Evolutionary conservation across 2,888 invertebrate genomes (phyloP).

Genomic region (Ichneumoninae sp.): DNA sequence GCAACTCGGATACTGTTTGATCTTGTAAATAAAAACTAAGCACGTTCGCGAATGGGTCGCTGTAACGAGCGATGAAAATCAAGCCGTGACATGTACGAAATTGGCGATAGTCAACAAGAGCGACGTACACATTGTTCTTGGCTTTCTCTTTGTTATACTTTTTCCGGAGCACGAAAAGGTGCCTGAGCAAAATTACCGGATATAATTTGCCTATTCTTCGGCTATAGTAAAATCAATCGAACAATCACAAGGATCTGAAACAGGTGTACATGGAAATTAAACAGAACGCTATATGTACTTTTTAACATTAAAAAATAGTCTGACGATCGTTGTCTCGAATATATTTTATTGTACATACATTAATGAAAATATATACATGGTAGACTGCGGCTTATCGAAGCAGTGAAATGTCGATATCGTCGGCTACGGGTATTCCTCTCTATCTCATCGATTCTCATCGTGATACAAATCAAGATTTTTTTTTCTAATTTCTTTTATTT

Average conservation of each 20-base stretch:
- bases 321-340: conserved; percentile 65
- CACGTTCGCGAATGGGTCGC: conserved; percentile 20
- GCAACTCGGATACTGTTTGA: conserved; percentile 3
- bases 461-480: conserved; percentile 18
- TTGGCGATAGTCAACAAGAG: conserved; percentile 32
- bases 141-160: conserved; percentile 6
- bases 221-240: background rate
- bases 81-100: conserved; percentile 51
- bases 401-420: conserved; percentile 79
- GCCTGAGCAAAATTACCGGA: background rate
- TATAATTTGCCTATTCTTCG: background rate
- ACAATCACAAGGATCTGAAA: background rate
- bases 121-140: conserved; percentile 34
- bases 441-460: conserved; percentile 40
- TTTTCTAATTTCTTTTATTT: background rate
- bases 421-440: conserved; percentile 65
- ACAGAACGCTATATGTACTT: background rate
- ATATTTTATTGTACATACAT: conserved; percentile 83
- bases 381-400: conserved; percentile 83
- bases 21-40: background rate
- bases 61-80: conserved; percentile 61
- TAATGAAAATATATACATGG: conserved; percentile 84
- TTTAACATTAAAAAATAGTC: background rate
- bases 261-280: background rate
- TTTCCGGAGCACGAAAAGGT: background rate